A percentile compares a stretch with the other conserved stretches of the same genome.
Evolutionary conservation across 2,888 invertebrate genomes (phyloP).

Genomic region (Elgonia sp.): DNA sequence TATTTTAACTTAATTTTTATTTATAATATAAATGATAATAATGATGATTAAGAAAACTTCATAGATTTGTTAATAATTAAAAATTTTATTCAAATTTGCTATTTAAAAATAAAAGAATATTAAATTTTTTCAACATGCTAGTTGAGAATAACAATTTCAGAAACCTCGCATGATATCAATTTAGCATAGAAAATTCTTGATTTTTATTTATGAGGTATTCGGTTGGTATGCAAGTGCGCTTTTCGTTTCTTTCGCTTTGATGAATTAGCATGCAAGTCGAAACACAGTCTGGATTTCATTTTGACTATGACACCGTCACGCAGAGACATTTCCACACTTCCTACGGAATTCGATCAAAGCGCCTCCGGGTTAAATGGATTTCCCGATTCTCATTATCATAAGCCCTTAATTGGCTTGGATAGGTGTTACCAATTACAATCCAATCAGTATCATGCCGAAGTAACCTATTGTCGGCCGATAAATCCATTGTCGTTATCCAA

Average conservation of each 20-base stretch:
- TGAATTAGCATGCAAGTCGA: conserved; percentile 50
- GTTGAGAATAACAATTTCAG: too few species aligned
- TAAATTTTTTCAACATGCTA: too few species aligned
- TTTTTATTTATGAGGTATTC: too few species aligned
- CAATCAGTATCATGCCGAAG: conserved; percentile 75
- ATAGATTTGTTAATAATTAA: too few species aligned
- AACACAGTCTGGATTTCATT: conserved; percentile 53
- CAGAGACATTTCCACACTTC: conserved; percentile 59
- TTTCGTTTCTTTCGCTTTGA: conserved; percentile 7
- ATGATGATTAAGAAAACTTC: too few species aligned
- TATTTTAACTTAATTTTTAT: too few species aligned
- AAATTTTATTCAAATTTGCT: too few species aligned
- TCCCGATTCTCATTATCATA: conserved; percentile 77
- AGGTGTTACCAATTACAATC: conserved; percentile 80
- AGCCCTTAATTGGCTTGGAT: conserved; percentile 78
- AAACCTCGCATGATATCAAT: too few species aligned
- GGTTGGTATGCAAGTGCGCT: conserved; percentile 16
- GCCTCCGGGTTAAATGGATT: conserved; percentile 74
- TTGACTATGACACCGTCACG: conserved; percentile 20
- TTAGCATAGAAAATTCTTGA: too few species aligned
- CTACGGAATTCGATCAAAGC: conserved; percentile 63
- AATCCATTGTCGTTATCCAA: conserved; percentile 63
- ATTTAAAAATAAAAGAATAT: too few species aligned
- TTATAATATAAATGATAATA: too few species aligned
- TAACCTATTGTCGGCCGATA: conserved; percentile 73